Conservation (phyloP, 2,888 invertebrate species). For the Malacosoma neustria region DNA sequence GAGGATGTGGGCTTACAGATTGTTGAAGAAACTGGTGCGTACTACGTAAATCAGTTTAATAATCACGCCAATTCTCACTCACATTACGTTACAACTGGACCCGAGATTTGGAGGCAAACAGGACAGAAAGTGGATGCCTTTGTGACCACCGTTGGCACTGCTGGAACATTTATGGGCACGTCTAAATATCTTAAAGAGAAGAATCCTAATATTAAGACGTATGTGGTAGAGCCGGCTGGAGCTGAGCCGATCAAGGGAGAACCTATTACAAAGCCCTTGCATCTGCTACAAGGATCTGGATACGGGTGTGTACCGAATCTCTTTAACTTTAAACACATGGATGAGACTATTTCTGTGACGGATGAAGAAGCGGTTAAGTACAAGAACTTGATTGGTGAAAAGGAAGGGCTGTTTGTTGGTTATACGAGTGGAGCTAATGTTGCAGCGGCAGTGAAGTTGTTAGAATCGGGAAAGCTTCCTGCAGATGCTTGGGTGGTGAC, state of each 20-base stretch:
- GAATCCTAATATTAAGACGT: slow-evolving; percentile 43
- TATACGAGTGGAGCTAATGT: slow-evolving; percentile 64
- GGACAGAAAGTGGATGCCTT: slow-evolving; percentile 58
- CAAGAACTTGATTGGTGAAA: slow-evolving; percentile 45
- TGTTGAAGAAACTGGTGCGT: slow-evolving; percentile 44
- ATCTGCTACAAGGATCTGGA: slow-evolving; percentile 60
- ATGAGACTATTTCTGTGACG: slow-evolving; percentile 48
- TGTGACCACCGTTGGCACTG: slow-evolving; percentile 56
- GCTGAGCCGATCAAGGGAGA: slow-evolving; percentile 56
- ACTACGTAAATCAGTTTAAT: slow-evolving; percentile 56
- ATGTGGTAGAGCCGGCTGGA: slow-evolving; percentile 55
- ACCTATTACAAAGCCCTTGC: slow-evolving; percentile 53
- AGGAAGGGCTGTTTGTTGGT: slow-evolving; percentile 59
- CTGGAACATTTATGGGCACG: slow-evolving; percentile 55
- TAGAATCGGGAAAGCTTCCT: slow-evolving; percentile 48
- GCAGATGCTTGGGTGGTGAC: slow-evolving; percentile 60
- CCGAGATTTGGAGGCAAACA: slow-evolving; percentile 63
- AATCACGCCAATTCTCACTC: slow-evolving; percentile 44
- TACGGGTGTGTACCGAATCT: slow-evolving; percentile 56
- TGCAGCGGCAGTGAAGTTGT: slow-evolving; percentile 53
- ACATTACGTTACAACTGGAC: slow-evolving; percentile 58
- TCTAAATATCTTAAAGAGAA: slow-evolving; percentile 54
- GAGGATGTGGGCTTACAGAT: slow-evolving; percentile 43
- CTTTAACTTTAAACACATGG: slow-evolving; percentile 51
- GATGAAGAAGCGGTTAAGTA: slow-evolving; percentile 54